These are phyloP conservation scores for Sebastes miniatus DNA, from an alignment of 2,797 vertebrate species.

Conservation along the genomic window DNA sequence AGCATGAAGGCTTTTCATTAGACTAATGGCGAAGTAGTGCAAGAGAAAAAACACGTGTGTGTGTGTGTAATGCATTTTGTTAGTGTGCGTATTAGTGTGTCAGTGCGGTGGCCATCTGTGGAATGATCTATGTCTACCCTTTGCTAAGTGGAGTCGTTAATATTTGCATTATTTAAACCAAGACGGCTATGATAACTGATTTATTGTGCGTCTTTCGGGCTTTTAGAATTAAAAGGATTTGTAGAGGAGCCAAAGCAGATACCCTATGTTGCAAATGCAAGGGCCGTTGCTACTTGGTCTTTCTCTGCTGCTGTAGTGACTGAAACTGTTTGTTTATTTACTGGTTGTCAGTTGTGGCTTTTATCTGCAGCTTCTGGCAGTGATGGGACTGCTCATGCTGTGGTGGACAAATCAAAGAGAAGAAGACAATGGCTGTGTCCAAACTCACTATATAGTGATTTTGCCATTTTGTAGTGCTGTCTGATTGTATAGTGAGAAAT, in stretches of 20 bases:
- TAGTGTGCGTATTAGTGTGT: background rate
- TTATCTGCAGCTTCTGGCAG: slow-evolving; percentile 1
- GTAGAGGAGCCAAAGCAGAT: slow-evolving; percentile 8
- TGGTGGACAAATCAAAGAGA: background rate
- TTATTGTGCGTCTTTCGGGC: slow-evolving; percentile 29
- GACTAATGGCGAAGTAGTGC: slow-evolving; percentile 15
- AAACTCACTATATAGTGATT: too few relatives aligned
- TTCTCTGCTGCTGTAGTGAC: slow-evolving; percentile 1
- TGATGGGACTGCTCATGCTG: background rate
- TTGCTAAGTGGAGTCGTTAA: slow-evolving; percentile 52
- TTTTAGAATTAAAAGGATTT: slow-evolving; percentile 33
- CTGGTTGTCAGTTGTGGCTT: background rate
- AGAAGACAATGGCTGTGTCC: background rate
- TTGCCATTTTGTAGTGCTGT: too few relatives aligned
- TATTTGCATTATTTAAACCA: slow-evolving; percentile 63
- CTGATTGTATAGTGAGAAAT: too few relatives aligned
- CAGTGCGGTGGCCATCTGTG: slow-evolving; percentile 1
- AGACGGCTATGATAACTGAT: slow-evolving; percentile 37
- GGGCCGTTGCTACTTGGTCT: background rate
- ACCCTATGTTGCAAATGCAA: background rate
- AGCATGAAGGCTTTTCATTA: slow-evolving; percentile 34
- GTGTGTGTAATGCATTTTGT: background rate
- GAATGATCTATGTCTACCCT: slow-evolving; percentile 39
- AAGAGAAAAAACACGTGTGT: background rate
- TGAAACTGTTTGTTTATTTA: slow-evolving; percentile 5